Percentiles rank a stretch among this genome's conserved stretches.
phyloP scores from a whole-genome alignment of 1,140 invertebrate genomes.

The Colletes gigas region DNA sequence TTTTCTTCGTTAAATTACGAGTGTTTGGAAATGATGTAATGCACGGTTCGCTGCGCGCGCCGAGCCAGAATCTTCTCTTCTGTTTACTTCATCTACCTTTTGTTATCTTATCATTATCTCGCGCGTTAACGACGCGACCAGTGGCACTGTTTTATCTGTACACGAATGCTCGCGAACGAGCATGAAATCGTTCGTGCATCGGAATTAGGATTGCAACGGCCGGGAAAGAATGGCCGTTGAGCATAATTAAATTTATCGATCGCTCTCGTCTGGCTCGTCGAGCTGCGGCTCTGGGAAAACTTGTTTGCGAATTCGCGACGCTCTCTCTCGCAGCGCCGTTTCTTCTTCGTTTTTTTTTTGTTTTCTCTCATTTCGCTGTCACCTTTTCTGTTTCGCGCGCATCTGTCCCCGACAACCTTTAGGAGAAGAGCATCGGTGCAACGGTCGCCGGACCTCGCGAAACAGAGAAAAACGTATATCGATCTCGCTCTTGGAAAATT shows the following conservation, averaged over 20 bases:
- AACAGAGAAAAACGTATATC: neutral
- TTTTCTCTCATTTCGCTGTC: neutral
- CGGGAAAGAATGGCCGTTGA: slow-evolving; percentile 5
- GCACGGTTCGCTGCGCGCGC: no score
- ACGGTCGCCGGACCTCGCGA: neutral
- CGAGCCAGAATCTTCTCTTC: neutral
- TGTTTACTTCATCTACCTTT: slow-evolving; percentile 17
- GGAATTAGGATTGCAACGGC: neutral
- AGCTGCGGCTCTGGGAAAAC: slow-evolving; percentile 17
- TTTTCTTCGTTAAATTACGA: neutral
- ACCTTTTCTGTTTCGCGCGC: slow-evolving; percentile 21
- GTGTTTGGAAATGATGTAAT: slow-evolving; percentile 22
- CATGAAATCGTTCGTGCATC: neutral
- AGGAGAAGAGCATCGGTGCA: slow-evolving; percentile 1
- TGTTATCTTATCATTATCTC: slow-evolving; percentile 56
- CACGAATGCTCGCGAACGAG: neutral
- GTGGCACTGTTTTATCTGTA: slow-evolving; percentile 1
- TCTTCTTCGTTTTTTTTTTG: neutral
- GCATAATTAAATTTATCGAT: slow-evolving; percentile 61
- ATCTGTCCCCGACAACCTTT: slow-evolving; percentile 5
- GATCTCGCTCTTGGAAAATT: neutral
- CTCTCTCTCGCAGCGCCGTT: slow-evolving; percentile 15
- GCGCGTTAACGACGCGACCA: neutral
- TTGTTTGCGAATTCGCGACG: slow-evolving; percentile 18
- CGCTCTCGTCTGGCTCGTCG: neutral